Evolutionary conservation across 1,140 invertebrate species (phyloP), one percentile per base, ranked within the genome.

Genomic region (Diachasmimorpha longicaudata): DNA sequence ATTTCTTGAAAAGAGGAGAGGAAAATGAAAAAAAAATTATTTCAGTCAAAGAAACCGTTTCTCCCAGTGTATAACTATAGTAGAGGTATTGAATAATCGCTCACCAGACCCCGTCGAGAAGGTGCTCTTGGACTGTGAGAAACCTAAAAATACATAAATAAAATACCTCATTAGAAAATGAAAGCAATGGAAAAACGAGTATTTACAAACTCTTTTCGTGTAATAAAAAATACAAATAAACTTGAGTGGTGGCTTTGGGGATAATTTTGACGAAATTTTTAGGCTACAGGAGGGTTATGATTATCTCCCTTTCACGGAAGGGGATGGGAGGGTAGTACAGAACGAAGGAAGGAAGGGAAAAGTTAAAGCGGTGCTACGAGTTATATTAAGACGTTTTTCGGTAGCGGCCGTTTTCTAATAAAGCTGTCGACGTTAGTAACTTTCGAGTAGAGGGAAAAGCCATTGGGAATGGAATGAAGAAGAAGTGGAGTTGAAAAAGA

Each of bases 371-470:
- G 16, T 36, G 36, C 66, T 36, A n/a, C 31, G 66, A 48, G 58
- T 73, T 74, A 52, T 83, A 87, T 88, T 87, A 88, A 88, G 87
- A 87, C 79, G 82, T 84, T 19, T 68, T 86, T 83, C 79, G 72
- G 78, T 74, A 70, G 23, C 78, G 79, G 82, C 83, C 83, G 84
- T 86, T 87, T 87, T 87, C 85, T 89, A 85, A 89, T 89, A 87
- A 88, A 89, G 84, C 86, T 84, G 82, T 88, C 79, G 74, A 70
- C 37, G 72, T 69, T 36, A 44, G 36, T 37, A 23, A 21, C 23
- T 52, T 77, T 77, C 74, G 77, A 75, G 77, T 71, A 46, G 70
- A 78, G 78, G 76, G 73, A 80, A 82, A 82, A 71, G 73, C 36
- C 72, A 39, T 68, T 63, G 58, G 58, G 23, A 63, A 63, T 63